These are phyloP conservation scores for Distichodus sexfasciatus DNA, from an alignment of 2,797 vertebrate species.

Conservation along the genomic window DNA sequence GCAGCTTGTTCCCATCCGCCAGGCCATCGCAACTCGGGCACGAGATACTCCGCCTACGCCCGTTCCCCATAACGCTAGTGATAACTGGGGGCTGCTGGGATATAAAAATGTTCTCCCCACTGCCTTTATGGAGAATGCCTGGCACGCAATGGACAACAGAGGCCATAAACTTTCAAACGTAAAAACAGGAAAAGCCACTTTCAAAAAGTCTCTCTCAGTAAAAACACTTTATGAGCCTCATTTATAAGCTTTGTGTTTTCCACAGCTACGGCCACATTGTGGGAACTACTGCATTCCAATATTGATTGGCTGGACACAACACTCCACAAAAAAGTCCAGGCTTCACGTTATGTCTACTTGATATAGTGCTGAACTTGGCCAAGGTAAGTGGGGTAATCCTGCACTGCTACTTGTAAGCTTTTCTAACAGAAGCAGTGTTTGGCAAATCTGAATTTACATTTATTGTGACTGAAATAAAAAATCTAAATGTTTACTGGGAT, in stretches of 20 bases:
- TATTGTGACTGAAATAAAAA: neutral
- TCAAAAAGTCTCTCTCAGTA: conserved; percentile 22
- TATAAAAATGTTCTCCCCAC: conserved; percentile 95
- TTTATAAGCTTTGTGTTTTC: conserved; percentile 32
- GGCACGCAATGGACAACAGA: conserved; percentile 28
- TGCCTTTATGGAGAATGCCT: conserved; percentile 99
- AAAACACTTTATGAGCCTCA: conserved; percentile 35
- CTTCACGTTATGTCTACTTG: conserved; percentile 5
- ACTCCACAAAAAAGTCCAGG: conserved; percentile 27
- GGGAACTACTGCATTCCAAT: conserved; percentile 14
- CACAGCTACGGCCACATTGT: conserved; percentile 15
- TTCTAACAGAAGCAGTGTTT: neutral
- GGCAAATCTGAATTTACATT: neutral
- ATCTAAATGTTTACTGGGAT: neutral
- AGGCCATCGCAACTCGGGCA: conserved; percentile 98
- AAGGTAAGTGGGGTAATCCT: conserved; percentile 1
- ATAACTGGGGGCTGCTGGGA: conserved; percentile 96
- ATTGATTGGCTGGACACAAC: conserved; percentile 31
- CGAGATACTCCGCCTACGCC: conserved; percentile 93
- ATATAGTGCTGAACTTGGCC: neutral
- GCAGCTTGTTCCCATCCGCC: conserved; percentile 95
- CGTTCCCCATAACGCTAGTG: conserved; percentile 96
- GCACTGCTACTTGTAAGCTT: neutral
- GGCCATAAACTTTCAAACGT: conserved; percentile 15
- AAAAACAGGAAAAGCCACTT: conserved; percentile 15